Evolutionary conservation across 2,797 vertebrate species (phyloP).

Genomic region (Dermochelys coriacea): DNA sequence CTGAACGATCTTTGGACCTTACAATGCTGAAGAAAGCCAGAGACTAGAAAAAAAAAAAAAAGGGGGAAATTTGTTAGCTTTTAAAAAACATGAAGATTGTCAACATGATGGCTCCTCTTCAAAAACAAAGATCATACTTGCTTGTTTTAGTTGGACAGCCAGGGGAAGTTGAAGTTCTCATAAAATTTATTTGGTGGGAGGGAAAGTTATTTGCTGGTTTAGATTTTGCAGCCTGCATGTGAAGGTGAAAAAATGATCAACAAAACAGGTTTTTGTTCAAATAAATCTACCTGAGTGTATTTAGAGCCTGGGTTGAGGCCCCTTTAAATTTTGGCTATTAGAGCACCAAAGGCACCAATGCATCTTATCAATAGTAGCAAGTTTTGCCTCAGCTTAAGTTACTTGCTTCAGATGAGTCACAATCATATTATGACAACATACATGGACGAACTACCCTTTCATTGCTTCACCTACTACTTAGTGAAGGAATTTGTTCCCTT

Average conservation of each 20-base stretch:
- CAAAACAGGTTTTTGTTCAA: not conserved
- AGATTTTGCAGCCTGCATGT: not conserved
- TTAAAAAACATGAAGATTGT: not conserved
- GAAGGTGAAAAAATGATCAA: not conserved
- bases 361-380: not conserved
- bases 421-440: not conserved
- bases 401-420: not conserved
- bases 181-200: not conserved
- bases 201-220: not conserved
- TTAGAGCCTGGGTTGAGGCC: not conserved
- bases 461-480: not conserved
- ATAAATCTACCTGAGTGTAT: not conserved
- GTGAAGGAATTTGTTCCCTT: not conserved
- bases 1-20: not conserved
- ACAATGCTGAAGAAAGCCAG: not conserved
- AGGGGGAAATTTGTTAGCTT: not conserved
- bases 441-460: not conserved
- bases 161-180: not conserved
- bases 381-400: not conserved
- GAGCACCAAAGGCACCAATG: not conserved
- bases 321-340: not conserved
- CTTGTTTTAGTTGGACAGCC: not conserved
- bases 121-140: not conserved
- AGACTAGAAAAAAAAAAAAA: not conserved
- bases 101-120: not conserved